Base-by-base conservation (phyloP, 2,888 invertebrate genomes). In the Gasteruption jaculator region DNA sequence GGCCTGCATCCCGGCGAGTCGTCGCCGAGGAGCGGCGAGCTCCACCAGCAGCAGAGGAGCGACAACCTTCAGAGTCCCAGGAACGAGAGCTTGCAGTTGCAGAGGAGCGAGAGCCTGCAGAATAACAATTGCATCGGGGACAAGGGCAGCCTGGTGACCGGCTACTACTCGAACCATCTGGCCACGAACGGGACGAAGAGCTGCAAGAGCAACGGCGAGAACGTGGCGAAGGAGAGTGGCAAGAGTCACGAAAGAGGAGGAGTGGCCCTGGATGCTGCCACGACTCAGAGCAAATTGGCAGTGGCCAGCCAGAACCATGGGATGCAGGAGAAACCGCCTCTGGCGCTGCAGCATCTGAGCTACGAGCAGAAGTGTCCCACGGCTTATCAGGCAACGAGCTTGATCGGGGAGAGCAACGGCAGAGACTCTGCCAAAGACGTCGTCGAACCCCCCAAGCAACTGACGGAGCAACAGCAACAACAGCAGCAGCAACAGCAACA, bases 171-270 rank as follows among this genome's bases (percentile, higher is more conserved):
- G 10, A 52, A 47, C 27, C 51, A 56, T 18, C 27, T 45, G 10
- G 51, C 42, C 22, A 34, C 32, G 18, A 45, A 55, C 34, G 8
- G 25, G 24, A 48, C 48, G 38, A n/a, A n/a, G n/a, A n/a, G n/a
- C n/a, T 50, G 54, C 31, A 58, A 55, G 14, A 52, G 31, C 38
- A 50, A 40, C 20, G 31, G 50, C 21, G 53, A 55, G 3, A 46
- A 41, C 30, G 15, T 49, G 15, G 11, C 41, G 18, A 60, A 57
- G 22, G 60, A 61, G 14, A 43, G 41, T 16, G 59, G 59, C 25
- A 27, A 24, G 24, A 12, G 24, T n/a, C n/a, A n/a, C n/a, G n/a
- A n/a, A n/a, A n/a, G n/a, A n/a, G n/a, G n/a, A n/a, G n/a, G n/a
- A n/a, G n/a, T n/a, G n/a, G n/a, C n/a, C n/a, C n/a, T n/a, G n/a